A percentile compares a stretch with the other conserved stretches of the same genome.
phyloP scores from a whole-genome alignment of 2,797 vertebrate genomes.

The Mus caroli region DNA sequence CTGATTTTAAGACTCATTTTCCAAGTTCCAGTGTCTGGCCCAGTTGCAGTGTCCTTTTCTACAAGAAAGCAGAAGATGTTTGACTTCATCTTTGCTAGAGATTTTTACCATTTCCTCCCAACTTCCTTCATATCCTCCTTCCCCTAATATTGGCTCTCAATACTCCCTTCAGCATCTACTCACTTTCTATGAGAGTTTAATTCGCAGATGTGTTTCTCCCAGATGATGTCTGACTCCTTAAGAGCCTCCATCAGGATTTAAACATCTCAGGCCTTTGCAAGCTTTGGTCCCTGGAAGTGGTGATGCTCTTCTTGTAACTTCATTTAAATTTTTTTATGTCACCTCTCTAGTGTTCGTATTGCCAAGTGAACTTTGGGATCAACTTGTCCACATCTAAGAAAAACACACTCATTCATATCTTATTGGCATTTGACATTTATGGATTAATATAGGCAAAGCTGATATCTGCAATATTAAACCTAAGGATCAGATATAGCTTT shows the following conservation, averaged over 20 bases:
- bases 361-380: not conserved
- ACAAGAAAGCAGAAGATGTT: not conserved
- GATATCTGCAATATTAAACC: not conserved
- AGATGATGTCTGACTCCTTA: not conserved
- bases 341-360: not conserved
- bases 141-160: not conserved
- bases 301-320: not conserved
- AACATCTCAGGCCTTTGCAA: not conserved
- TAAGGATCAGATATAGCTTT: not conserved
- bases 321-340: not conserved
- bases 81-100: not conserved
- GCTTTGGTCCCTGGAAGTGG: not conserved
- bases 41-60: conserved; percentile 13
- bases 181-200: not conserved
- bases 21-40: not conserved
- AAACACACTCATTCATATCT: not conserved
- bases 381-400: not conserved
- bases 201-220: too few species aligned
- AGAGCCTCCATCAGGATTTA: not conserved
- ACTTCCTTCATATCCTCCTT: not conserved
- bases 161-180: not conserved
- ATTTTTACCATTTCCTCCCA: not conserved
- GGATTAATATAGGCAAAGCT: not conserved
- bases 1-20: not conserved
- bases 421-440: not conserved